phyloP scores from a whole-genome alignment of 2,888 invertebrate species.

The Atethmia centrago region DNA sequence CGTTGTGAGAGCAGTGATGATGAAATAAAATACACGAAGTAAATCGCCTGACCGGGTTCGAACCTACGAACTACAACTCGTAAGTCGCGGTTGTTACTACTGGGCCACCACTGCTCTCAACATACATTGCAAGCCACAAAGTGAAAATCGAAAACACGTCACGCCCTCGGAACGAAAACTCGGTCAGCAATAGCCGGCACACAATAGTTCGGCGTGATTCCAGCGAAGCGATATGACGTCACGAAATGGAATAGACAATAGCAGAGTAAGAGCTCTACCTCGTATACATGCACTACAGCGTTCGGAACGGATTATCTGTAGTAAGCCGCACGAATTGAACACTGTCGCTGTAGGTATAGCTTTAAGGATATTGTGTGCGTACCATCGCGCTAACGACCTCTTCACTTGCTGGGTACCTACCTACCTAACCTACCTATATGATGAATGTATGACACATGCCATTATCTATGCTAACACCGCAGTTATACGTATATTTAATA shows the following conservation, averaged over 20 bases:
- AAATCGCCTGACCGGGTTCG: too few relatives aligned
- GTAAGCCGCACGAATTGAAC: slow-evolving; percentile 46
- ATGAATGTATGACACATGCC: slow-evolving; percentile 11
- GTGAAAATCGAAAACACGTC: not conserved
- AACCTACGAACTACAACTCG: too few relatives aligned
- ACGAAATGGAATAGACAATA: slow-evolving; percentile 51
- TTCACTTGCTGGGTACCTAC: slow-evolving; percentile 16
- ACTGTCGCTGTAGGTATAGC: slow-evolving; percentile 20
- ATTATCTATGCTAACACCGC: slow-evolving; percentile 20
- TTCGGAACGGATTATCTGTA: slow-evolving; percentile 43
- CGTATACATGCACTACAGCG: slow-evolving; percentile 12
- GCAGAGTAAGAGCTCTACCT: slow-evolving; percentile 6
- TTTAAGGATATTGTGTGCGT: slow-evolving; percentile 18
- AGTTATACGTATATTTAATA: too few relatives aligned
- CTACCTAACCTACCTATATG: slow-evolving; percentile 4
- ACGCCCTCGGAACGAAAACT: not conserved
- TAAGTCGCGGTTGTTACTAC: too few relatives aligned
- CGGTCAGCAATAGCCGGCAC: slow-evolving; percentile 15
- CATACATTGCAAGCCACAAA: not conserved
- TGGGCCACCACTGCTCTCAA: too few relatives aligned
- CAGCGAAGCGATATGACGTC: not conserved
- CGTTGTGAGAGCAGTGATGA: too few relatives aligned
- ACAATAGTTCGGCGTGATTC: slow-evolving; percentile 23
- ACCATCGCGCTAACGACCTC: slow-evolving; percentile 32
- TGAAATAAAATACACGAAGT: too few relatives aligned